These are phyloP conservation scores for Solenopsis fugax DNA, from an alignment of 1,140 invertebrate species.

Conservation along the genomic window DNA sequence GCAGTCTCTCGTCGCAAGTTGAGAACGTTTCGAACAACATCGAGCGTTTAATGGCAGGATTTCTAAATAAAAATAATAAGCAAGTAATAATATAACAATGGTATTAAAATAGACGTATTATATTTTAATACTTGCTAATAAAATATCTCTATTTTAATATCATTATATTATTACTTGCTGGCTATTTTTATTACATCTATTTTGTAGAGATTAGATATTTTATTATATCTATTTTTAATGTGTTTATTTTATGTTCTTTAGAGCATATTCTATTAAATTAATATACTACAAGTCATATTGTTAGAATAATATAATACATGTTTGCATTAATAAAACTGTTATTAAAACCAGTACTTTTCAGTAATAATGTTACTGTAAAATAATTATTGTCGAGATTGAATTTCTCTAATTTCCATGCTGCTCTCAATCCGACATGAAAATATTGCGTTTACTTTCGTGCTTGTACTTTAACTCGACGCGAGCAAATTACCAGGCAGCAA, in stretches of 20 bases:
- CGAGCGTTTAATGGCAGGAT: conserved; percentile 6
- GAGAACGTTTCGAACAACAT: conserved; percentile 29
- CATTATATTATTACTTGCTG: too few species aligned
- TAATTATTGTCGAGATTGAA: conserved; percentile 39
- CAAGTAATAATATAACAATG: neutral
- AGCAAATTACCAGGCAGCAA: conserved; percentile 34
- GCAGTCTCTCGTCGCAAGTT: neutral
- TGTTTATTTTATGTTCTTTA: neutral
- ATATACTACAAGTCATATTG: neutral
- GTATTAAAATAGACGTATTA: conserved; percentile 15
- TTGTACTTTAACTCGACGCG: conserved; percentile 6
- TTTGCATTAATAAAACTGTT: conserved; percentile 9
- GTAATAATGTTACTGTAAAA: neutral
- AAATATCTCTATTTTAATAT: neutral
- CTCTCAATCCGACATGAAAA: conserved; percentile 33
- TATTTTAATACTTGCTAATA: too few species aligned
- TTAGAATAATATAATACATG: neutral
- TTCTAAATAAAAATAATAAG: conserved; percentile 10
- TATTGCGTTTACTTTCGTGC: conserved; percentile 14
- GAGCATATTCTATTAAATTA: conserved; percentile 18
- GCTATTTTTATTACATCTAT: too few species aligned
- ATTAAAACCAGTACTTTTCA: neutral
- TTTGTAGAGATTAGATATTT: too few species aligned
- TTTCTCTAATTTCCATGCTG: conserved; percentile 34
- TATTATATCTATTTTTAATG: too few species aligned